Base-by-base conservation (phyloP, 2,888 invertebrate genomes). In the Cataglyphis rosenhaueri region DNA sequence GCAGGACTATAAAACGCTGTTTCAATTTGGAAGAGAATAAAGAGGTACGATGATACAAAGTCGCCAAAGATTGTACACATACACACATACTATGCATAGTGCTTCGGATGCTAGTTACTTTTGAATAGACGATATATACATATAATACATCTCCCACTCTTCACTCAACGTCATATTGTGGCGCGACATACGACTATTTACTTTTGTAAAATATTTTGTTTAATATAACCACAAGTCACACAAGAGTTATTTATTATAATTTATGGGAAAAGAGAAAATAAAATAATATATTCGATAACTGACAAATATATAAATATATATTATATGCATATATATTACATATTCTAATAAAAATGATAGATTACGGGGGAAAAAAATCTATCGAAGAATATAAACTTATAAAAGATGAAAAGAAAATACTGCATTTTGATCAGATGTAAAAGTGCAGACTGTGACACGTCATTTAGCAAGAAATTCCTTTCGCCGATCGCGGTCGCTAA, bases 151-250 rank as follows among this genome's bases (percentile, higher is more conserved):
- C 81, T 86, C 84, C 89, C 88, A 86, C 85, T 87, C 83, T 86
- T 88, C 87, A 92, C 87, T 81, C 62, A 86, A 90, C 83, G 32
- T 32, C 6, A 89, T 87, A 52, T 52, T 52, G 86, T 86, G 89
- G 88, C 88, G 86, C 88, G 86, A 88, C 84, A 85, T 90, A 86
- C 81, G 85, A 87, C 89, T 92, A 91, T 92, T 92, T 91, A 92
- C 90, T 93, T 94, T 94, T 94, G 94, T 94, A 94, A 94, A 91
- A 93, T 94, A 93, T 89, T 94, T 92, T 92, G 89, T 93, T 93
- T 92, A 92, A 91, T 91, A 91, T 91, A 88, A 91, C 88, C 90
- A 91, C 90, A 91, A 90, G 74, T 92, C 8, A 52, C 48, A 52
- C 91, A 89, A 92, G 89, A 92, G 88, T 91, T 93, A 93, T 93